A percentile compares a stretch with the other conserved stretches of the same genome.
phyloP scores from a whole-genome alignment of 2,797 vertebrate species.

The Syndactyla subalaris region DNA sequence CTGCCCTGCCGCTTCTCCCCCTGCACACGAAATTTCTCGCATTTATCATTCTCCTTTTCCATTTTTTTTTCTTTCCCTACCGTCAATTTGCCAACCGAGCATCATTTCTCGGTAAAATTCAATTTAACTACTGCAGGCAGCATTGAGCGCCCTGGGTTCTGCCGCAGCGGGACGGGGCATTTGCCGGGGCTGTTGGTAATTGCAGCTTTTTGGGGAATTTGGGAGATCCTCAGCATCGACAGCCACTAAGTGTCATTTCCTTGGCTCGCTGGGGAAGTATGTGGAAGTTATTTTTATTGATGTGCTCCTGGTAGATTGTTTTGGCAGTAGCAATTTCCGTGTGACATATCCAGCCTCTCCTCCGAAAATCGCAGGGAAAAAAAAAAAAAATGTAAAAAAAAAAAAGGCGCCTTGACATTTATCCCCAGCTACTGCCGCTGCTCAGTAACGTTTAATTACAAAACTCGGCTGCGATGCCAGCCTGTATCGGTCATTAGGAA shows the following conservation, averaged over 20 bases:
- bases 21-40: rapidly evolving
- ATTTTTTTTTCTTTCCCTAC: not conserved
- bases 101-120: not conserved
- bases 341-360: not conserved
- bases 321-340: constrained; percentile 27
- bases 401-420: not conserved
- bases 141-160: not conserved
- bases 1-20: not conserved
- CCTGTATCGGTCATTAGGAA: constrained; percentile 13
- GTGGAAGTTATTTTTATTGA: constrained; percentile 29
- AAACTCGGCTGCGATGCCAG: constrained; percentile 37
- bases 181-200: not conserved
- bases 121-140: not conserved
- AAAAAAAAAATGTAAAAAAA: rapidly evolving
- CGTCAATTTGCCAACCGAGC: not conserved
- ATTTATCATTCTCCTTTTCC: not conserved
- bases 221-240: not conserved
- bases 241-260: not conserved
- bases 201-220: not conserved
- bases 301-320: constrained; percentile 1
- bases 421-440: not conserved
- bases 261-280: not conserved
- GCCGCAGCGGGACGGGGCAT: not conserved
- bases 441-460: constrained; percentile 44
- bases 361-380: not conserved